Base-by-base conservation (phyloP, 2,797 vertebrate species). In the Enteromius fasciolatus region DNA sequence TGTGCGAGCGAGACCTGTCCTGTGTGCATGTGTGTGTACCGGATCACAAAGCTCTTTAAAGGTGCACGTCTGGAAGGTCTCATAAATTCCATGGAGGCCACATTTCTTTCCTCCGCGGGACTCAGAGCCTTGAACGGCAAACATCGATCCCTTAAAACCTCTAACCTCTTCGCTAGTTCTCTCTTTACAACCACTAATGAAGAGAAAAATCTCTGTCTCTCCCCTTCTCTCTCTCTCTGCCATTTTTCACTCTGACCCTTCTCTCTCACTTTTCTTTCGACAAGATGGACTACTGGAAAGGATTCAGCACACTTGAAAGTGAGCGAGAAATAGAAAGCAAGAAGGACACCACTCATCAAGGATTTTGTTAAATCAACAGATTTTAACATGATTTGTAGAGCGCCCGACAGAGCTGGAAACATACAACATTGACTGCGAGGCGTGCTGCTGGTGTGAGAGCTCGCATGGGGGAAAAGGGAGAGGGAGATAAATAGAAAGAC, bases 221-320 rank as follows among this genome's bases (percentile, higher is more conserved):
- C 46, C 17, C 50, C 59, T 52, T n/a, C n/a, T 64, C 70, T 67
- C 61, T 66, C 59, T 74, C 61, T 81, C 61, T 63, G 59, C 46
- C 80, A 75, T 75, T 81, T 81, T 74, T 75, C 80, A 75, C 59
- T 52, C 70, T 81, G 61, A 81, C 70, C 80, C 70, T 66, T 66
- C 72, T 66, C 31, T 25, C 46, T 23, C 48, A 70, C 74, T 73
- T 68, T 84, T 76, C 54, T 80, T 66, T 80, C 64, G 8, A 76
- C 81, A 76, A 76, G 73, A 82, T 48, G 81, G 81, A 76, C 81
- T 54, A 54, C 61, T n/a, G 48, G 44, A 41, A 81, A 52, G 80
- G 93, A 92, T 96, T 95, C 77, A 96, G 95, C 94, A 94, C 96
- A 96, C 93, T 90, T 94, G 33, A 76, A 74, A 78, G 44, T 72